Evolutionary conservation across 2,113 vertebrate genomes (phyloP).

Genomic region (Myanophis thanlyinensis): DNA sequence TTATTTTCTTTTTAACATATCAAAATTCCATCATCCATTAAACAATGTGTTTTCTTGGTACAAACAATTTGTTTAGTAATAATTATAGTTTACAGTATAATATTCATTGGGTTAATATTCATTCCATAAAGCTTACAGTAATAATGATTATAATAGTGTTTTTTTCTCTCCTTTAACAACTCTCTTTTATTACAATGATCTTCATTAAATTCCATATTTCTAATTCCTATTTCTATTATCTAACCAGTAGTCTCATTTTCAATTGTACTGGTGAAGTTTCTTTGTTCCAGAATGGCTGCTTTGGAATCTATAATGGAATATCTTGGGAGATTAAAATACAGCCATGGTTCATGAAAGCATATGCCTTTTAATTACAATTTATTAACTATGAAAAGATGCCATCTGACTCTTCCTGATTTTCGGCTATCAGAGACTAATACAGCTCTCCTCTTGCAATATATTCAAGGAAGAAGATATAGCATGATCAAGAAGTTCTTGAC

Average conservation of each 20-base stretch:
- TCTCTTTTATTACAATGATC: no score
- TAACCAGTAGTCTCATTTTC: not conserved
- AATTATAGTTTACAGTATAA: no score
- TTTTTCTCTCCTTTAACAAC: no score
- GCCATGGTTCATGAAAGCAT: not conserved
- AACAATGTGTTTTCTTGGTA: no score
- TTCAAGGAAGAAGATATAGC: not conserved
- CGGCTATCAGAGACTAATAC: not conserved
- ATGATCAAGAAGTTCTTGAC: not conserved
- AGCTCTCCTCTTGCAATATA: not conserved
- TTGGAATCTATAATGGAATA: not conserved
- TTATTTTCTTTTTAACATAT: no score
- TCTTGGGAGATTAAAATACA: not conserved
- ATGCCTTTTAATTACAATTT: not conserved
- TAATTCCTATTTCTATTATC: no score
- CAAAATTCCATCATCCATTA: no score
- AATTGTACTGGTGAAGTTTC: not conserved
- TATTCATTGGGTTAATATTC: no score
- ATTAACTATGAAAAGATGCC: not conserved
- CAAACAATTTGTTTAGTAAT: no score
- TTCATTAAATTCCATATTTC: no score
- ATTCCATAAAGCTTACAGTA: no score
- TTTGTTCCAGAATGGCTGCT: not conserved
- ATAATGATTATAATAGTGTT: no score
- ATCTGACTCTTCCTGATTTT: not conserved